Conservation (phyloP, 2,888 invertebrate species). For the Trissonchulus latispiculum region DNA sequence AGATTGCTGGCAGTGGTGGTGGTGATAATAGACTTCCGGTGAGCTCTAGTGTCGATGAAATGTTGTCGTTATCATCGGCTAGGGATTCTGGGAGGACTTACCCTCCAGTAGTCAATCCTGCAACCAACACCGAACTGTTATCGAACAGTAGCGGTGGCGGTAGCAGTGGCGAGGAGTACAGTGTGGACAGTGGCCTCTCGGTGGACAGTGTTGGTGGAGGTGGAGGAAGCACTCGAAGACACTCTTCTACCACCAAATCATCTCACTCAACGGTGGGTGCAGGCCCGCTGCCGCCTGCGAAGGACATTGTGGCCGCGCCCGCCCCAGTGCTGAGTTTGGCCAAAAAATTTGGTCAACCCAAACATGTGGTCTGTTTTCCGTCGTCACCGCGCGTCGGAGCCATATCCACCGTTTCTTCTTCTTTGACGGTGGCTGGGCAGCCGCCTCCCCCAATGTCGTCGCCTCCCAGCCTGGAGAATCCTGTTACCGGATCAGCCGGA, state of each 20-base stretch:
- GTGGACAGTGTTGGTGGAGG: not conserved
- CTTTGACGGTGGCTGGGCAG: not conserved
- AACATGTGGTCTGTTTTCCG: too few species aligned
- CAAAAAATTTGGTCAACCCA: not conserved
- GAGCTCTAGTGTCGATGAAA: too few species aligned
- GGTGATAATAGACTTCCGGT: too few species aligned
- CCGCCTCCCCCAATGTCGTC: too few species aligned
- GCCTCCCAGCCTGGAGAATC: not conserved
- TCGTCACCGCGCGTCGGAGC: too few species aligned
- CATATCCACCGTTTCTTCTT: not conserved
- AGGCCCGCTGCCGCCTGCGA: not conserved
- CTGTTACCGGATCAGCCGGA: not conserved
- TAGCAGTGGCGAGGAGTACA: not conserved
- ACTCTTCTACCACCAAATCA: not conserved
- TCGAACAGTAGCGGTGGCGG: too few species aligned
- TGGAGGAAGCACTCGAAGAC: not conserved
- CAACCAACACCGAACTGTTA: too few species aligned
- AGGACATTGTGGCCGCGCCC: not conserved
- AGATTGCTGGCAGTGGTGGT: too few species aligned
- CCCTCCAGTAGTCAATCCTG: too few species aligned
- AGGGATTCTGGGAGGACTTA: too few species aligned
- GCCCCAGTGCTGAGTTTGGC: not conserved
- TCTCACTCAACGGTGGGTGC: too few species aligned
- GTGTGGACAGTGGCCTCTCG: not conserved
- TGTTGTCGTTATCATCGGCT: too few species aligned